Evolutionary conservation across 1,140 invertebrate genomes (phyloP), one percentile per base, ranked within the genome.

Genomic region (Ephestia elutella): DNA sequence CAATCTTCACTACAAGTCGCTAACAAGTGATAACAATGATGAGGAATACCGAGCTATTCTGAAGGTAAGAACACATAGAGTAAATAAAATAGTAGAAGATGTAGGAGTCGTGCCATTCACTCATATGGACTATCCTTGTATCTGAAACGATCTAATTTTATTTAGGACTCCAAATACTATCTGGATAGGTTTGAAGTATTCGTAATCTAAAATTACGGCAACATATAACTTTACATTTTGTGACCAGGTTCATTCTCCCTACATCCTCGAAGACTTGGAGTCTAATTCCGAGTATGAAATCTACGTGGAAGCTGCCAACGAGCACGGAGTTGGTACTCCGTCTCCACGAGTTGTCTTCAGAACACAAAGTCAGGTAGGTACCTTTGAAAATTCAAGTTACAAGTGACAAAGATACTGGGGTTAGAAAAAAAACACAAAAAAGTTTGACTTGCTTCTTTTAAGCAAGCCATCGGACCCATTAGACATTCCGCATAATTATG

Each of bases 291-390:
- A 94, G 66, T 96, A 96, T 75, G 95, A 96, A 80, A 93, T 95
- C 59, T 96, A 92, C 72, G 92, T 96, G 15, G 92, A 94, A 69
- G 94, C 95, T n/a, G 91, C 93, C 19, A 96, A 96, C 81, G 90
- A 91, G 2, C 94, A 95, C 71, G 95, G 95, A 5, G 90, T 93
- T 17, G 93, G 94, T 15, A 92, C 93, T 62, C 90, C 93, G 0
- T 96, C 94, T 11, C 89, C 92, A 11, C 90, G 94, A 65, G 87
- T 95, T 38, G 91, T 95, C 30, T 96, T 96, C 84, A 90, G 90
- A 57, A 96, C 93, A 15, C 90, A 91, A 61, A 93, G 91, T 70
- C 89, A 90, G 87, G 91, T 92, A 83, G 70, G 56, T 3, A 25
- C 2, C 21, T 25, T 57, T 62, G 35, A 50, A 56, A 0, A 54